Conservation (phyloP, 1,140 invertebrate species). For the Sycophila sp. region DNA sequence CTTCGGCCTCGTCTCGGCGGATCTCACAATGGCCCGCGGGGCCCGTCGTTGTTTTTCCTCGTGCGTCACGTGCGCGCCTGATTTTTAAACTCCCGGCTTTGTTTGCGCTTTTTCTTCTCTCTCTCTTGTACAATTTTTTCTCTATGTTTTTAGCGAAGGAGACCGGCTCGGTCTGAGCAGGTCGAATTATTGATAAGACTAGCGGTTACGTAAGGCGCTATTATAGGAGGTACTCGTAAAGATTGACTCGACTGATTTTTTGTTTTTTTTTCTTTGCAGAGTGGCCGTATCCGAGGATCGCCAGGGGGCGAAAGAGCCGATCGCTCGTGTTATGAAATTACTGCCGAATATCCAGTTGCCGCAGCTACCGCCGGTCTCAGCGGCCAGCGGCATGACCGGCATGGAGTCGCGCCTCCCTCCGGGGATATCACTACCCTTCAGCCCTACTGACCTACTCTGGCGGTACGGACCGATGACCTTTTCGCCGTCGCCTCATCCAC, state of each 20-base stretch:
- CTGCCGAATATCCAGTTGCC: conserved; percentile 69
- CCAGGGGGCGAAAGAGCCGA: conserved; percentile 12
- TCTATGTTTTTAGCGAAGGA: no score
- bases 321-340: conserved; percentile 68
- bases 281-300: not conserved
- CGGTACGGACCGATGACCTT: conserved; percentile 77
- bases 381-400: conserved; percentile 65
- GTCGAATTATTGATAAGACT: no score
- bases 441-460: conserved; percentile 81
- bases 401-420: conserved; percentile 71
- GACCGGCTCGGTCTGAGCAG: no score
- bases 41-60: not conserved
- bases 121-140: not conserved
- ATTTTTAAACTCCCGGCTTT: not conserved
- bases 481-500: conserved; percentile 70
- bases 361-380: conserved; percentile 71
- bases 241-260: no score
- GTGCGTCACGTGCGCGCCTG: not conserved
- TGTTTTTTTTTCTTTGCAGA: no score
- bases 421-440: conserved; percentile 75
- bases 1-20: conserved; percentile 28
- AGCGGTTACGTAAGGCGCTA: no score
- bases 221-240: no score
- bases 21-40: no score
- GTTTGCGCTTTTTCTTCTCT: not conserved